A percentile compares a stretch with the other conserved stretches of the same genome.
phyloP scores from a whole-genome alignment of 2,797 vertebrate species.

The Labeo calbasu region DNA sequence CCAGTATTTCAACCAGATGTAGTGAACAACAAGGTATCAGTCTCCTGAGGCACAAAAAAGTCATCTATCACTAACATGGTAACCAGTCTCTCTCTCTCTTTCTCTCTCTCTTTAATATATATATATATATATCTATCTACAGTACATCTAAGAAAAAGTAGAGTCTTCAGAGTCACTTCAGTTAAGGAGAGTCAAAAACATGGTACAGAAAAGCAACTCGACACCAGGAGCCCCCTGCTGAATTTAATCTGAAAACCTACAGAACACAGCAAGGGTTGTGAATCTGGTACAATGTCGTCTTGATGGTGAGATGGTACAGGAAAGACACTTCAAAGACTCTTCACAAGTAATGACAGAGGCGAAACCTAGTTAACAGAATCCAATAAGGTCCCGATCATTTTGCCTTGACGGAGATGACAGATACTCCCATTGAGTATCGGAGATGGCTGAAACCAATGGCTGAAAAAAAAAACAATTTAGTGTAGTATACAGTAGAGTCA shows the following conservation, averaged over 20 bases:
- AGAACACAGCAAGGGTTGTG: neutral
- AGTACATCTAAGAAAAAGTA: no score
- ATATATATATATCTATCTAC: no score
- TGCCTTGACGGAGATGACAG: neutral
- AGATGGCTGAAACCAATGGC: neutral
- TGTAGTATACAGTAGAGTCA: neutral
- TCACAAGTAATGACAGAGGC: neutral
- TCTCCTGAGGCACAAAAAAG: neutral
- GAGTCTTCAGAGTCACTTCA: neutral
- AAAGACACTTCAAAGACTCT: conserved; percentile 3
- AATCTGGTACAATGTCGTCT: neutral
- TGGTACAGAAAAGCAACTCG: conserved; percentile 6
- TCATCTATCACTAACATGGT: conserved; percentile 1
- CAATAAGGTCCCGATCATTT: neutral
- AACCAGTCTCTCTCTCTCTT: neutral
- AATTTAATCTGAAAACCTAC: conserved; percentile 17
- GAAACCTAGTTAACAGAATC: neutral
- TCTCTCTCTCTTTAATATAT: no score
- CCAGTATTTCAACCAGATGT: neutral
- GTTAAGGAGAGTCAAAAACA: conserved; percentile 4
- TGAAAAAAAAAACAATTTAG: neutral
- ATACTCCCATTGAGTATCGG: neutral
- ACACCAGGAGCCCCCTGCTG: neutral
- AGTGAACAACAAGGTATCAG: neutral
- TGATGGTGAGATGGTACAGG: neutral